These are phyloP conservation scores for Drosophila navojoa DNA, from an alignment of 1,140 invertebrate species.

Conservation along the genomic window DNA sequence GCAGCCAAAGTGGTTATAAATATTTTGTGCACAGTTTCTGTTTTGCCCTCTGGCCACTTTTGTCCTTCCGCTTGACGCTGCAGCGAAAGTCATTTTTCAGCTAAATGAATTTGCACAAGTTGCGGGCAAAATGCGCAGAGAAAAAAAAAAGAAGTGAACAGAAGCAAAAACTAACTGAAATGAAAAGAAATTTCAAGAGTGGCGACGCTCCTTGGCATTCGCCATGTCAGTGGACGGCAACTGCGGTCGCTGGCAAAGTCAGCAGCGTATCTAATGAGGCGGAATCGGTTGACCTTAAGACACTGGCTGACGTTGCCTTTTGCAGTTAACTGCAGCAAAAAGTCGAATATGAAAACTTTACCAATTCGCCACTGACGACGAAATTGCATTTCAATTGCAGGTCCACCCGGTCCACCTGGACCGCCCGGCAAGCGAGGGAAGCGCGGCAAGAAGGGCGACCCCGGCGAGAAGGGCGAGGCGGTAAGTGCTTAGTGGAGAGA, in stretches of 20 bases:
- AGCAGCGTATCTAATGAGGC: conserved; percentile 74
- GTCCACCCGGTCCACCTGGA: conserved; percentile 90
- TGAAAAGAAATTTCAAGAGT: conserved; percentile 18
- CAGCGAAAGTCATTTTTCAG: conserved; percentile 80
- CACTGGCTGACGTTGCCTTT: conserved; percentile 11
- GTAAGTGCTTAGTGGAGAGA: conserved; percentile 85
- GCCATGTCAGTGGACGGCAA: conserved; percentile 37
- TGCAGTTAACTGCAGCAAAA: conserved; percentile 30
- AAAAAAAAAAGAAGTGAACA: no score
- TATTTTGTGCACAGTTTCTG: conserved; percentile 68
- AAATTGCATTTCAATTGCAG: conserved; percentile 84
- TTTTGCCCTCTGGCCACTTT: conserved; percentile 16
- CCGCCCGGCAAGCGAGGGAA: conserved; percentile 93
- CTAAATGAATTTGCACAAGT: conserved; percentile 79
- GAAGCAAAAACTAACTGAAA: conserved; percentile 53
- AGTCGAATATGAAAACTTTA: conserved; percentile 20
- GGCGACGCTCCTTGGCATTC: conserved; percentile 19
- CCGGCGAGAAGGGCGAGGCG: conserved; percentile 90
- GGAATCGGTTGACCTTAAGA: conserved; percentile 58
- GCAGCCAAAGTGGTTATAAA: conserved; percentile 80
- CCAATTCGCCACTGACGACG: conserved; percentile 59
- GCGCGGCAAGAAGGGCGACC: conserved; percentile 94
- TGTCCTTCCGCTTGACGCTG: conserved; percentile 21
- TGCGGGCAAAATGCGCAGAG: conserved; percentile 68
- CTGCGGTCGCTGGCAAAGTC: conserved; percentile 67